Evolutionary conservation across 2,113 vertebrate genomes (phyloP).

Genomic region (Mirza zaza): DNA sequence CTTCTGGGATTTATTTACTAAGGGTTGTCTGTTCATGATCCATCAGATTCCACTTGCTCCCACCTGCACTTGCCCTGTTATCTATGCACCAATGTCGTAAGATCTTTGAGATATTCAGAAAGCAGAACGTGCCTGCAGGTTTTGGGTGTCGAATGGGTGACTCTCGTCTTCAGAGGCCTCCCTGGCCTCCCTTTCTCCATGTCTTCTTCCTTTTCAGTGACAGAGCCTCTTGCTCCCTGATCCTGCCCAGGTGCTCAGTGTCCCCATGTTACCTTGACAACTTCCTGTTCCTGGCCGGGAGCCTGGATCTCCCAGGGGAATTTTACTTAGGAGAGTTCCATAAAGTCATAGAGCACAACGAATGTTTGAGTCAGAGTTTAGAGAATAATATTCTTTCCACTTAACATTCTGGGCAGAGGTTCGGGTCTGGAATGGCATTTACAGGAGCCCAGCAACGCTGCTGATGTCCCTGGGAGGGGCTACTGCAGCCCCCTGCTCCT

Average conservation of each 20-base stretch:
- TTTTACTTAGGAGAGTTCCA: slow-evolving; percentile 36
- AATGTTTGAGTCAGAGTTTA: slow-evolving; percentile 12
- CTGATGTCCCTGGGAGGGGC: not conserved
- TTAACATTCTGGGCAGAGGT: not conserved
- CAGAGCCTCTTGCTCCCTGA: not conserved
- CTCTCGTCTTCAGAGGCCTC: not conserved
- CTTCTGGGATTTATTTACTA: not conserved
- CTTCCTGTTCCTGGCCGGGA: not conserved
- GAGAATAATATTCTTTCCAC: slow-evolving; percentile 28
- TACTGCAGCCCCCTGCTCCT: too few relatives aligned
- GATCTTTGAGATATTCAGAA: not conserved
- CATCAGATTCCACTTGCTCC: not conserved
- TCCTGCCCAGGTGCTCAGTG: not conserved
- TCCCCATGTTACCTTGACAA: not conserved
- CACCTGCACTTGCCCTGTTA: not conserved
- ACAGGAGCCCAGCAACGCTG: not conserved
- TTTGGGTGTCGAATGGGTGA: not conserved
- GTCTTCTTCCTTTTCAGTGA: not conserved
- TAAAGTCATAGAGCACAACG: not conserved
- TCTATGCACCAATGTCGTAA: rapidly evolving
- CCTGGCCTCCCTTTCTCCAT: not conserved
- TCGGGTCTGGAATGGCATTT: not conserved
- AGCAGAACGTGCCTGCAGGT: not conserved
- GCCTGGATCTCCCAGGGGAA: slow-evolving; percentile 19
- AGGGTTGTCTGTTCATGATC: not conserved